phyloP scores from a whole-genome alignment of 2,113 vertebrate species.

The Upupa epops region DNA sequence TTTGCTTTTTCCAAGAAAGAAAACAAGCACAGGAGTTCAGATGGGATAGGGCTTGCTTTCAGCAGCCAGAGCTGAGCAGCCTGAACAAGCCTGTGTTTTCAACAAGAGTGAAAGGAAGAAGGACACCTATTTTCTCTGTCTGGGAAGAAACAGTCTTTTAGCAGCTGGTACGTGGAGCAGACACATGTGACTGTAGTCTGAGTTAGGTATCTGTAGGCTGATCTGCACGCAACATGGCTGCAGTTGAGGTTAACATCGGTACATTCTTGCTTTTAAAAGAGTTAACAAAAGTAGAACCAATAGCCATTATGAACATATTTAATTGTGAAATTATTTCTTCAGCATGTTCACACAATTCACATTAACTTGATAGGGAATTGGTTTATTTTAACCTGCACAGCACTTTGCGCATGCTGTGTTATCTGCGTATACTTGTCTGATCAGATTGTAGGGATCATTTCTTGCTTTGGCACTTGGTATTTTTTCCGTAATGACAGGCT shows the following conservation, averaged over 20 bases:
- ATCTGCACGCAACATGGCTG: neutral
- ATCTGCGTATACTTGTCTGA: neutral
- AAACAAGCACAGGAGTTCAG: neutral
- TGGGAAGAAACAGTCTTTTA: neutral
- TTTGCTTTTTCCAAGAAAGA: neutral
- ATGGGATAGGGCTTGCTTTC: neutral
- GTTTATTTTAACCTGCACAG: neutral
- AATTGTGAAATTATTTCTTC: neutral
- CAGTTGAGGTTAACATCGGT: neutral
- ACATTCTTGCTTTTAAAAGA: neutral
- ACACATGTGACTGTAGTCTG: neutral
- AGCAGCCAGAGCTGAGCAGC: neutral
- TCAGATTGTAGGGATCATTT: neutral
- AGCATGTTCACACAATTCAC: neutral
- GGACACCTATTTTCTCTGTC: neutral
- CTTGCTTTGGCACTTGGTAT: neutral
- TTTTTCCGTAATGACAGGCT: neutral
- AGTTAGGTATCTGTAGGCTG: neutral
- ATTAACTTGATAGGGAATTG: neutral
- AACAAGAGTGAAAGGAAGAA: neutral
- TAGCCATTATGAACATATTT: neutral
- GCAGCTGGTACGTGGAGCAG: neutral
- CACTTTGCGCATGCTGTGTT: neutral
- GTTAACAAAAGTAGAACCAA: neutral
- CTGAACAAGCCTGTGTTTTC: neutral